Evolutionary conservation across 2,797 vertebrate genomes (phyloP).

Genomic region (Tolypeutes matacus): DNA sequence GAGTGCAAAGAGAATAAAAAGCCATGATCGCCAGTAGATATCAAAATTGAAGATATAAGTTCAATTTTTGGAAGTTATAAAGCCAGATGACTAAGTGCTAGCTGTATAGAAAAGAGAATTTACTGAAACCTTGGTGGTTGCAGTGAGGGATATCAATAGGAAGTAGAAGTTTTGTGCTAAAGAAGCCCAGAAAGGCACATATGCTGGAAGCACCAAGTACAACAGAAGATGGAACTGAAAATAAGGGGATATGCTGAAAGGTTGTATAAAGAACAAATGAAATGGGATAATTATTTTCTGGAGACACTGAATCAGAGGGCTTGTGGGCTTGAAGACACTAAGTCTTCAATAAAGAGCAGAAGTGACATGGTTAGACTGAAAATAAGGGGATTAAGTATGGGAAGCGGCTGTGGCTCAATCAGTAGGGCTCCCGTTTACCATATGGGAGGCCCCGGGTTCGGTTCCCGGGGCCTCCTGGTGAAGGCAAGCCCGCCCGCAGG

Average conservation of each 20-base stretch:
- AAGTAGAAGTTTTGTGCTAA: neutral
- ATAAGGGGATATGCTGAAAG: neutral
- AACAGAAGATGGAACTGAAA: neutral
- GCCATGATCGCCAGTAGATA: neutral
- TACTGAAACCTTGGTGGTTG: neutral
- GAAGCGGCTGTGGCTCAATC: too few relatives aligned
- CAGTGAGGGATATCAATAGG: neutral
- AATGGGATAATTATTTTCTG: conserved; percentile 35
- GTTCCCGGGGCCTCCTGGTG: too few relatives aligned
- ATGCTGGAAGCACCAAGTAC: neutral
- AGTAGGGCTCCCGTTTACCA: too few relatives aligned
- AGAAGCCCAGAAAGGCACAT: neutral
- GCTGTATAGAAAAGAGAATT: neutral
- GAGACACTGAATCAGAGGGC: neutral
- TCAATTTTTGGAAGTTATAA: neutral
- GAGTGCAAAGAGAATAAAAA: neutral
- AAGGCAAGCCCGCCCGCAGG: too few relatives aligned
- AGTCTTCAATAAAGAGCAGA: neutral
- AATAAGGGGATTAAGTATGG: neutral
- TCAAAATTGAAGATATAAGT: too few relatives aligned
- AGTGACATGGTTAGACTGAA: neutral
- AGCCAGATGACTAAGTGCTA: neutral
- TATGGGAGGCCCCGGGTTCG: too few relatives aligned
- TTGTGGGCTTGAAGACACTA: neutral
- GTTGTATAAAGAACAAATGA: conserved; percentile 39